phyloP scores from a whole-genome alignment of 2,888 invertebrate genomes.

The Melolontha melolontha region DNA sequence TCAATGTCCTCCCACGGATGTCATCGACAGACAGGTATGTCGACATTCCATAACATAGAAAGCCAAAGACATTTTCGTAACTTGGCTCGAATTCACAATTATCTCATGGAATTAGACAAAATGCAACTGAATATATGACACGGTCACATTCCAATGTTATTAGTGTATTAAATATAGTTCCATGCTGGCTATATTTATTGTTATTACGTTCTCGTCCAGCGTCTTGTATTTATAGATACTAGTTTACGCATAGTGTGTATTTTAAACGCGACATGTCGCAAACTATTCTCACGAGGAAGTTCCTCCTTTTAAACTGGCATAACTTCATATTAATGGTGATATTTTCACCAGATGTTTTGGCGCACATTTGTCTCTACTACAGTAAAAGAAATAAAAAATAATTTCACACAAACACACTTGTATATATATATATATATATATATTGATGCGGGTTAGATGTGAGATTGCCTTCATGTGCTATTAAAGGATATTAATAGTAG shows the following conservation, averaged over 20 bases:
- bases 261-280: not conserved
- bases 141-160: conserved; percentile 20
- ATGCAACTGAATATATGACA: conserved; percentile 21
- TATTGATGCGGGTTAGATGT: too few species aligned
- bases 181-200: conserved; percentile 15
- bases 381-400: too few species aligned
- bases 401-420: too few species aligned
- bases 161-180: conserved; percentile 33
- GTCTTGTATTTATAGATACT: conserved; percentile 16
- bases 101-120: conserved; percentile 7
- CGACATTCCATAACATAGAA: not conserved
- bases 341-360: conserved; percentile 16
- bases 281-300: conserved; percentile 15
- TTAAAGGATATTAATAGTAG: too few species aligned
- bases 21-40: too few species aligned
- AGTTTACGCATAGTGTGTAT: conserved; percentile 12
- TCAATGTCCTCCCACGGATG: too few species aligned
- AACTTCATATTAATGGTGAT: not conserved
- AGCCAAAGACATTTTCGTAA: conserved; percentile 14
- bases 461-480: too few species aligned
- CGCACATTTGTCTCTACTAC: too few species aligned
- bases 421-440: too few species aligned
- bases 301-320: conserved; percentile 7
- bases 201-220: conserved; percentile 6
- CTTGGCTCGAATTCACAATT: conserved; percentile 4